Base-by-base conservation (phyloP, 2,113 vertebrate species). In the Psophia crepitans region DNA sequence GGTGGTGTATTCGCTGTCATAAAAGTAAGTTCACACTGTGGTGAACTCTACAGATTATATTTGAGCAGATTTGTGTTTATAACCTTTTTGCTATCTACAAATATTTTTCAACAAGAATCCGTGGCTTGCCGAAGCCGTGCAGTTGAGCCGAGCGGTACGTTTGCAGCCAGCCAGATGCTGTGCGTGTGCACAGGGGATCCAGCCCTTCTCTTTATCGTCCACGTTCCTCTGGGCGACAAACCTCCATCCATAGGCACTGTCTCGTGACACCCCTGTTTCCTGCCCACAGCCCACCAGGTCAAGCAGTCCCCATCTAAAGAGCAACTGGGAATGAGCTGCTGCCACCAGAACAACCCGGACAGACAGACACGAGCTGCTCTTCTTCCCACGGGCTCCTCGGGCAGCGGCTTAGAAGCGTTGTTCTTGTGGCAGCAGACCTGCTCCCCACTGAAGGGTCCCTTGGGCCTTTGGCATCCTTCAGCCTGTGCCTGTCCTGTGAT, bases 241-340 rank as follows among this genome's bases (percentile, higher is more conserved):
- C 54, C 32, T 35, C 27, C 12, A 33, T 44, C 58, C 23, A 5
- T 27, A 53, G 57, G 57, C n/a, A 12, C 33, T 44, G 35, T 22
- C 35, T 43, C 0, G 0, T 49, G 43, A 14, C 2, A 2, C 18
- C 49, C 24, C 3, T 9, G 0, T 64, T 60, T 73, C 22, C 74
- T 69, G 44, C n/a, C 22, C 64, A 4, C 58, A 89, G 53, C 82
- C 46, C 69, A 32, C 14, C 54, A 37, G 18, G 35, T 14, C 63
- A 54, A 84, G 69, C 49, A 43, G 11, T 43, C 32, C 15, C 48
- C 17, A n/a, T 44, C 54, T 37, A 51, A 49, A 57, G n/a, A 28
- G 87, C 56, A 56, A 5, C 7, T 88, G 79, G 30, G 78, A 46
- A 46, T 22, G 64, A 82, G 54, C 54, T 81, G 44, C 69, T 41